These are phyloP conservation scores for Colletes latitarsis DNA, from an alignment of 1,140 invertebrate species.

Conservation along the genomic window DNA sequence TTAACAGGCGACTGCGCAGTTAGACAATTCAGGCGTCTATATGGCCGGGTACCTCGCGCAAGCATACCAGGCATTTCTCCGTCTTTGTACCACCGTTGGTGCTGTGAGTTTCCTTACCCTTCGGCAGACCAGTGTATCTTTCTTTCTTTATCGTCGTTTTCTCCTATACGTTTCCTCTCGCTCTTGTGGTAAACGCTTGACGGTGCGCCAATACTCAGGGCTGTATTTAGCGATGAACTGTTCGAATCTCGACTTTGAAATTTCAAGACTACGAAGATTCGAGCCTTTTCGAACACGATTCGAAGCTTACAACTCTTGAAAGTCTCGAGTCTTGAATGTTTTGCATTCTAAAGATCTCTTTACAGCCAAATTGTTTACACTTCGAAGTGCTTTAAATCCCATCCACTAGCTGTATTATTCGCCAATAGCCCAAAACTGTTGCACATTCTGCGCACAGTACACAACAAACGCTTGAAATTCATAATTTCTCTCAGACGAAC, in stretches of 20 bases:
- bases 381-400: too few species aligned
- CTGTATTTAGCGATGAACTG: not conserved
- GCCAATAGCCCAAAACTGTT: not conserved
- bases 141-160: constrained; percentile 56
- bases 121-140: constrained; percentile 51
- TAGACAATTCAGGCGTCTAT: constrained; percentile 50
- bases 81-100: constrained; percentile 45
- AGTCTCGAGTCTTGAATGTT: too few species aligned
- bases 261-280: too few species aligned
- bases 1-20: constrained; percentile 59
- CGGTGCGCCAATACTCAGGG: constrained; percentile 47
- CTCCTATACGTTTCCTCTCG: constrained; percentile 52
- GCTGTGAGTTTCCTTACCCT: constrained; percentile 53
- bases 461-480: not conserved
- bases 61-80: constrained; percentile 53
- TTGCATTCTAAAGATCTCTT: too few species aligned
- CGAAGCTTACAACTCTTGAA: too few species aligned
- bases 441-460: too few species aligned
- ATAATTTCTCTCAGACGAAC: not conserved
- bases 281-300: too few species aligned
- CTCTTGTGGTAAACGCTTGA: constrained; percentile 45
- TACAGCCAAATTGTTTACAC: too few species aligned
- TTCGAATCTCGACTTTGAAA: too few species aligned
- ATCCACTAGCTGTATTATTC: not conserved
- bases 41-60: constrained; percentile 41